A percentile compares a stretch with the other conserved stretches of the same genome.
Evolutionary conservation across 2,888 invertebrate species (phyloP).

Genomic region (Rhagophthalmus giganteus): DNA sequence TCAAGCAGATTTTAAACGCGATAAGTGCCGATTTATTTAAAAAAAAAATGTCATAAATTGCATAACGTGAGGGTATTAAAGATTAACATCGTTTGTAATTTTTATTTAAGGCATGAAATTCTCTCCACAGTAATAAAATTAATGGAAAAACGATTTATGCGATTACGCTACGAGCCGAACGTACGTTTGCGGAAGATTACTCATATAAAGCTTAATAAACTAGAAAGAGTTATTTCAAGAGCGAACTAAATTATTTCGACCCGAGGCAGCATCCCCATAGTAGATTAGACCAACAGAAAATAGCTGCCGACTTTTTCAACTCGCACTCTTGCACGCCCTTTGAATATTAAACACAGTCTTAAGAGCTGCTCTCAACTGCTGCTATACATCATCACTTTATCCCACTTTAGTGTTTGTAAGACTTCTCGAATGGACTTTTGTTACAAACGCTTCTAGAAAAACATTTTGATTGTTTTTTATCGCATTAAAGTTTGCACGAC

Average conservation of each 20-base stretch:
- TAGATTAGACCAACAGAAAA: conserved; percentile 42
- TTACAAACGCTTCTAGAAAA: conserved; percentile 20
- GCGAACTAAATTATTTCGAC: conserved; percentile 37
- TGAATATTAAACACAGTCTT: conserved; percentile 45
- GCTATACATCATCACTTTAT: conserved; percentile 44
- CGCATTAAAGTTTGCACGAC: conserved; percentile 5
- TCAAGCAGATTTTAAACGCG: conserved; percentile 29
- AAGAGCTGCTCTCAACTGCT: conserved; percentile 41
- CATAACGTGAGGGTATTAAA: conserved; percentile 4
- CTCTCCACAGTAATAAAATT: no score
- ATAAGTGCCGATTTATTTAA: conserved; percentile 29
- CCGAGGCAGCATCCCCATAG: conserved; percentile 36
- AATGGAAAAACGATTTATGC: no score
- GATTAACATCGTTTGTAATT: no score
- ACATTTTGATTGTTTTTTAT: conserved; percentile 24
- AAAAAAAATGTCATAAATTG: conserved; percentile 19
- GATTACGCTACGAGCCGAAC: no score
- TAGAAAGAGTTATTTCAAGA: conserved; percentile 25
- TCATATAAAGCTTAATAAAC: conserved; percentile 13
- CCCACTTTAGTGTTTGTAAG: conserved; percentile 42
- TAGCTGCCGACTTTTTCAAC: conserved; percentile 44
- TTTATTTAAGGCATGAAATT: no score
- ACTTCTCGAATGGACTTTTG: conserved; percentile 39
- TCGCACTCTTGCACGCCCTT: conserved; percentile 40
- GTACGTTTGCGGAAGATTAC: no score